Conservation (phyloP, 2,888 invertebrate species). For the Mellilla xanthometata region DNA sequence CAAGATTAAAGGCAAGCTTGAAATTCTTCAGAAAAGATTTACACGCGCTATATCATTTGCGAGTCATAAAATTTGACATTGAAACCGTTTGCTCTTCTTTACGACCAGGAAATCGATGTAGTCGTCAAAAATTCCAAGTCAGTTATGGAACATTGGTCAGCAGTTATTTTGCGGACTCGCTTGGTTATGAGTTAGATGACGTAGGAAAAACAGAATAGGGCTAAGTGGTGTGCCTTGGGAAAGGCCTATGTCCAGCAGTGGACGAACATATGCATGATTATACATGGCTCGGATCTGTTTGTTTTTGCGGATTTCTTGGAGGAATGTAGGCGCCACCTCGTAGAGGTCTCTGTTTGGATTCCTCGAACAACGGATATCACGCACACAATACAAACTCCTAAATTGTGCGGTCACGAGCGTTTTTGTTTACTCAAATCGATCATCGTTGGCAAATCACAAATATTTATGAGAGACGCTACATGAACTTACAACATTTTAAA, state of each 20-base stretch:
- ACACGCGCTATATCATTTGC: conserved; percentile 56
- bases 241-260: too few relatives aligned
- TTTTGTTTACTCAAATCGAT: conserved; percentile 42
- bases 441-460: conserved; percentile 45
- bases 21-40: conserved; percentile 43
- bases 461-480: conserved; percentile 30
- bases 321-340: conserved; percentile 65
- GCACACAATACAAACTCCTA: conserved; percentile 53
- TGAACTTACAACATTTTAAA: conserved; percentile 23
- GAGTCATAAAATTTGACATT: conserved; percentile 73
- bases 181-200: too few relatives aligned
- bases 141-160: conserved; percentile 56
- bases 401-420: conserved; percentile 59
- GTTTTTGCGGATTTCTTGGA: conserved; percentile 36
- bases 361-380: conserved; percentile 55
- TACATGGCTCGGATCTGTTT: conserved; percentile 34
- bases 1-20: conserved; percentile 41
- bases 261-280: too few relatives aligned
- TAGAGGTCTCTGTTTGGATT: conserved; percentile 55
- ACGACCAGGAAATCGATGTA: conserved; percentile 67
- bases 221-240: too few relatives aligned
- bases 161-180: conserved; percentile 55
- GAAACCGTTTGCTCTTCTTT: conserved; percentile 69
- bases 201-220: too few relatives aligned
- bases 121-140: conserved; percentile 50